Evolutionary conservation across 2,113 vertebrate species (phyloP).

Genomic region (Ondatra zibethicus): DNA sequence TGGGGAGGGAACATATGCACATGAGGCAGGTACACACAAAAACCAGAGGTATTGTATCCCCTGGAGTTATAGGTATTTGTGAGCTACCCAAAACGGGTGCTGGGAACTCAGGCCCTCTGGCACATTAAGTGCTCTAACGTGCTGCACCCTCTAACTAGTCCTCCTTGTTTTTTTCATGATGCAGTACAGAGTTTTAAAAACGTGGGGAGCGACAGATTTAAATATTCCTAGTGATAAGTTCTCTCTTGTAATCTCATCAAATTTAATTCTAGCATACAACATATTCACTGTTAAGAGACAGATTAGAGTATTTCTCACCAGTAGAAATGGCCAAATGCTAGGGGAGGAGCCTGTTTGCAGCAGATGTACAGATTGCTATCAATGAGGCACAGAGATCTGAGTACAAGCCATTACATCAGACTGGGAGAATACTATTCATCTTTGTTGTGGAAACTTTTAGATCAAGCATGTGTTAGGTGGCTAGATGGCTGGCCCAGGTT

Average conservation of each 20-base stretch:
- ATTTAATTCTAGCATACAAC: not conserved
- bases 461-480: not conserved
- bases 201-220: not conserved
- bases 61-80: not conserved
- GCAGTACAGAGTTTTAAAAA: not conserved
- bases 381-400: not conserved
- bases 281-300: not conserved
- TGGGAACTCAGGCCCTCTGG: too few species aligned
- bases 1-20: too few species aligned
- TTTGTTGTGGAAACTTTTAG: not conserved
- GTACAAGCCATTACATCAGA: not conserved
- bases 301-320: not conserved
- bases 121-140: not conserved
- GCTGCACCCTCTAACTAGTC: not conserved
- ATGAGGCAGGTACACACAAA: not conserved
- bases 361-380: not conserved
- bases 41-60: not conserved
- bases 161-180: not conserved
- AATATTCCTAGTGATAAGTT: not conserved
- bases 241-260: not conserved
- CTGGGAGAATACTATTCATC: not conserved
- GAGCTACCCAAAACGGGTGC: not conserved
- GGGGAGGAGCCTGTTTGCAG: not conserved
- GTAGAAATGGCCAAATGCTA: not conserved
- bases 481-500: not conserved